Percentiles rank a stretch among this genome's conserved stretches.
Evolutionary conservation across 1,140 invertebrate genomes (phyloP).

Genomic region (Colletes latitarsis): DNA sequence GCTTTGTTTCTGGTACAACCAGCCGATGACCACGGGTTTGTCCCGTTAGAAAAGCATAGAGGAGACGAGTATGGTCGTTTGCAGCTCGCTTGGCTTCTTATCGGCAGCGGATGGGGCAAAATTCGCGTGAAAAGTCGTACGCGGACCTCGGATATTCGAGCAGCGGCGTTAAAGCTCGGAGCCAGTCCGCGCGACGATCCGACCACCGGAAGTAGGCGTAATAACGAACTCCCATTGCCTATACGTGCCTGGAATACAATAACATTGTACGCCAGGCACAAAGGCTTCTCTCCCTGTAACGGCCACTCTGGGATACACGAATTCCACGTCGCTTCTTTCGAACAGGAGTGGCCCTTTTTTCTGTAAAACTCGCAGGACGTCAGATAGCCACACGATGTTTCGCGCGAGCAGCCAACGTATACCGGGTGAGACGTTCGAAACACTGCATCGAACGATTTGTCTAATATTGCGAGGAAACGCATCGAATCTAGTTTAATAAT

Average conservation of each 20-base stretch:
- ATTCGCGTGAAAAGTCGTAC: not conserved
- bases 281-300: conserved; percentile 40
- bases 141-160: conserved; percentile 1
- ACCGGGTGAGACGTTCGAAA: too few relatives aligned
- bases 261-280: conserved; percentile 50
- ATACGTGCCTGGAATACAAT: conserved; percentile 67
- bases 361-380: not conserved
- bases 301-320: conserved; percentile 14
- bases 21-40: too few relatives aligned
- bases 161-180: conserved; percentile 7
- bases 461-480: too few relatives aligned
- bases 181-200: conserved; percentile 37
- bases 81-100: too few relatives aligned
- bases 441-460: too few relatives aligned
- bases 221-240: conserved; percentile 68
- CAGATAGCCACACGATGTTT: too few relatives aligned
- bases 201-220: conserved; percentile 69
- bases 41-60: too few relatives aligned
- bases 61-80: too few relatives aligned
- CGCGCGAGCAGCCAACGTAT: too few relatives aligned
- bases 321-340: conserved; percentile 34
- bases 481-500: too few relatives aligned
- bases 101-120: not conserved
- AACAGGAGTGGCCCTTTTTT: not conserved
- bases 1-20: too few relatives aligned